Base-by-base conservation (phyloP, 2,113 vertebrate species). In the Leptocoma aspasia region DNA sequence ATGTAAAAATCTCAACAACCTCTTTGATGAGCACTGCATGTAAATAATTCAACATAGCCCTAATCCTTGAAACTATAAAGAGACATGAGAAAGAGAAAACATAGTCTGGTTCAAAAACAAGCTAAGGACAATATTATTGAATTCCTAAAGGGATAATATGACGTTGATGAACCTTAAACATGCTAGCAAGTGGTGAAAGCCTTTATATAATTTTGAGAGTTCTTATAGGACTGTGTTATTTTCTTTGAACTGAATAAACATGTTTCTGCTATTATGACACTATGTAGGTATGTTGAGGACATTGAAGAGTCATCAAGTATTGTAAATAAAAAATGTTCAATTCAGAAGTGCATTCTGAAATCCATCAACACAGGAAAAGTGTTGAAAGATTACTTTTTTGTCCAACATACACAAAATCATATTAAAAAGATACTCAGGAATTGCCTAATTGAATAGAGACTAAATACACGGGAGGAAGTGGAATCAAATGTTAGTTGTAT, bases 41-140 rank as follows among this genome's bases (percentile, higher is more conserved):
- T 91, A 89, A 94, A 94, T 92, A 95, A 97, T 95, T 94, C 77
- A 94, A 39, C 23, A 72, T 61, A 87, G 61, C 83, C 65, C 17
- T 89, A 85, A 78, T 94, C 57, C 81, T 89, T 89, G 37, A 86
- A 94, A 60, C 45, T 91, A 50, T 57, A 82, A 82, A 91, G 70
- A 83, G 17, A 60, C 33, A 64, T 4, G 31, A 79, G 83, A 78
- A 45, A 83, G 15, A 50, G 8, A 83, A 94, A 82, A 72, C 16
- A 63, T 60, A 79, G 41, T 10, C 23, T 79, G 10, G 13, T 82
- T 89, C 37, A 81, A 86, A 93, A 89, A 56, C 72, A 81, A 92
- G 71, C 61, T 89, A 75, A 73, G 28, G 61, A 89, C 81, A 89
- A 68, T 86, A 54, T 68, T 91, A 71, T 15, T 92, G 20, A 35